Base-by-base conservation (phyloP, 2,797 vertebrate species). In the Graptemys geographica region DNA sequence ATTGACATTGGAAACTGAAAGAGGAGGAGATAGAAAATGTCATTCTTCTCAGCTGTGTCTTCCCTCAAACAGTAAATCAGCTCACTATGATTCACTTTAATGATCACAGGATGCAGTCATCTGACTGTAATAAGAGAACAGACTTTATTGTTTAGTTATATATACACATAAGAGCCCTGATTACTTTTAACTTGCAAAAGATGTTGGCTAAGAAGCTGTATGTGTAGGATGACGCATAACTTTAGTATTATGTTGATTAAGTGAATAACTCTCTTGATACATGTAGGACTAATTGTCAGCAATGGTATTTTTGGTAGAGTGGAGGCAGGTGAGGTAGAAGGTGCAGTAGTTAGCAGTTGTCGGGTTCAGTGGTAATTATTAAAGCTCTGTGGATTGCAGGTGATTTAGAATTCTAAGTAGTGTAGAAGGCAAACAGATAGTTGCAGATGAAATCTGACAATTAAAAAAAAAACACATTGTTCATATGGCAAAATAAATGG, bases 81-180 rank as follows among this genome's bases (percentile, higher is more conserved):
- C 84, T 95, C 72, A 56, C 28, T 80, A 89, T 93, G 83, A 57
- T 91, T 89, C 78, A 53, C 79, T 80, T 92, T 87, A 93, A 83
- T 33, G 83, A 90, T 96, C 95, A 96, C 84, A 95, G 79, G 79
- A 27, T 90, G 2, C 23, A 37, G 90, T 96, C 94, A 90, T 78
- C 31, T 90, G 94, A 95, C 69, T 79, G 41, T 23, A 62, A 15
- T 33, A 31, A 84, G 55, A 89, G 79, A 80, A 56, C 49, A 87
- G 81, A 44, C 9, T 53, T 89, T 19, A 13, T n/a, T 51, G 78
- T 55, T 90, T 28, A 31, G 33, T 55, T 88, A 41, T 41, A 41
- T 41, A 12, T 56, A 8, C 25, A 62, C 87, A 47, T 15, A 56
- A 55, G 41, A 44, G 28, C 25, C 53, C 21, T 41, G 53, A 56